These are phyloP conservation scores for Falco columbarius DNA, from an alignment of 2,797 vertebrate species.

Conservation along the genomic window DNA sequence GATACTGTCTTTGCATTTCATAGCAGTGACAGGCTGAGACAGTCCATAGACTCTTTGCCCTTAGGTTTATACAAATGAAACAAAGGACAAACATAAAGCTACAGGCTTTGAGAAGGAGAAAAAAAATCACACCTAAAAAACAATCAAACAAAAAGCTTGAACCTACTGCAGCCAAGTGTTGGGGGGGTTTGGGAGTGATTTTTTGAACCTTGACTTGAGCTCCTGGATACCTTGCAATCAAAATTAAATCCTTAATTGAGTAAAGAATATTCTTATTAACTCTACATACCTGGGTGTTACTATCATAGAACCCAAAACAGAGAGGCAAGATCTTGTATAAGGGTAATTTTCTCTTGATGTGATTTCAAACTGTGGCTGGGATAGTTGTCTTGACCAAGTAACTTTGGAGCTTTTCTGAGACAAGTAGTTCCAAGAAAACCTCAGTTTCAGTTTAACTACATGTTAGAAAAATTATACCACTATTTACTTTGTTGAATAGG, in stretches of 20 bases:
- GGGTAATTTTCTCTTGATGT: neutral
- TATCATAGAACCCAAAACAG: neutral
- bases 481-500: neutral
- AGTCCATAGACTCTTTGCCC: neutral
- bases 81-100: neutral
- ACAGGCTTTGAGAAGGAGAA: neutral
- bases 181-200: rapidly evolving
- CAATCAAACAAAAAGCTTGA: neutral
- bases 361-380: neutral
- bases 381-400: neutral
- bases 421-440: neutral
- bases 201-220: neutral
- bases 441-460: neutral
- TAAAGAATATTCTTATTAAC: neutral
- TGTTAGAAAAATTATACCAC: neutral
- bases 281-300: neutral
- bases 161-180: neutral
- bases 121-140: rapidly evolving
- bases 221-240: neutral
- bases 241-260: neutral
- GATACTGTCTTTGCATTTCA: neutral
- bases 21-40: neutral
- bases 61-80: neutral
- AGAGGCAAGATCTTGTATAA: neutral
- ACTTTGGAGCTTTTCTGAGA: neutral